Conservation (phyloP, 2,888 invertebrate species). For the Julus scandinavius region DNA sequence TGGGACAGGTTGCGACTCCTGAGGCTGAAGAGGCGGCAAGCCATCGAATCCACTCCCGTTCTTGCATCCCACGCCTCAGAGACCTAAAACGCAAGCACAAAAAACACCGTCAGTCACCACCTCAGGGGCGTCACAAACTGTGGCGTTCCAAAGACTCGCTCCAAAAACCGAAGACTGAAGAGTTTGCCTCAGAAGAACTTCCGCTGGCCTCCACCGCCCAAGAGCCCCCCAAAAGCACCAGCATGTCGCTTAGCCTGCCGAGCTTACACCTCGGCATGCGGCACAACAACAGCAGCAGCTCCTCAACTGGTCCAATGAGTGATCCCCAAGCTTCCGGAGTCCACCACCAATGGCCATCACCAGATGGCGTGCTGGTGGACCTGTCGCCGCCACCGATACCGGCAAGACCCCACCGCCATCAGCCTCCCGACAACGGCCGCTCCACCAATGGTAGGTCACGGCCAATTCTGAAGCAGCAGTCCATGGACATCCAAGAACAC, state of each 20-base stretch:
- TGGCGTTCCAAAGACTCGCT: conserved; percentile 55
- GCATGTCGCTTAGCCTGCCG: conserved; percentile 52
- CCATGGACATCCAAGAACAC: conserved; percentile 5
- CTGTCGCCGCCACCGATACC: not conserved
- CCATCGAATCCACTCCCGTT: conserved; percentile 24
- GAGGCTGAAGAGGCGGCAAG: conserved; percentile 3
- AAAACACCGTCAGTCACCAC: conserved; percentile 37
- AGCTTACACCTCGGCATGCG: conserved; percentile 48
- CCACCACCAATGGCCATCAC: conserved; percentile 31
- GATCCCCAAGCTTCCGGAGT: not conserved
- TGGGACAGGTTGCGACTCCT: conserved; percentile 48
- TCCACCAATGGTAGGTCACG: not conserved
- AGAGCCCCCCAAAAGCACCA: not conserved
- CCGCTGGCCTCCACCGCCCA: not conserved
- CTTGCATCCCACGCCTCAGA: conserved; percentile 49
- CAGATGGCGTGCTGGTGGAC: not conserved
- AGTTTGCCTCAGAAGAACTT: not conserved
- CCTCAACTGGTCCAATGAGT: not conserved
- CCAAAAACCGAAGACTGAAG: not conserved
- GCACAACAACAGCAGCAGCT: not conserved
- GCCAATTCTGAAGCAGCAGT: not conserved
- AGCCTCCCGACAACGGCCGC: not conserved
- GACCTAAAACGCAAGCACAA: conserved; percentile 55
- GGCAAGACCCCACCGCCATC: not conserved
- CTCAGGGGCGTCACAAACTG: not conserved